Evolutionary conservation across 2,113 vertebrate genomes (phyloP).

Genomic region (Lamprotornis superbus): DNA sequence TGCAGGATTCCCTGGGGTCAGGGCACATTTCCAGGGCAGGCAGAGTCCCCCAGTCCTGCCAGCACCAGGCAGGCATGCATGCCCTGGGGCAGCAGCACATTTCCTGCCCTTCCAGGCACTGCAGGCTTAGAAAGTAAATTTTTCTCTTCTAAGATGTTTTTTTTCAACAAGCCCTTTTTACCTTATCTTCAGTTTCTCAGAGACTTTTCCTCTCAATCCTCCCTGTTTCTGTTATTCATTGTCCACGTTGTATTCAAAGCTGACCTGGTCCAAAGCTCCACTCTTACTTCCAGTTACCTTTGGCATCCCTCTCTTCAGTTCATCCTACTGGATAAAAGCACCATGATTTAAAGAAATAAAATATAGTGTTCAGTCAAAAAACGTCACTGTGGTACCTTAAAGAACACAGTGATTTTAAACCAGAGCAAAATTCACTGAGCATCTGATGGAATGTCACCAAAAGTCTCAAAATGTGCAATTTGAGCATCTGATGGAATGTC

Average conservation of each 20-base stretch:
- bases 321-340: not conserved
- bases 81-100: not conserved
- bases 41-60: not conserved
- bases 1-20: not conserved
- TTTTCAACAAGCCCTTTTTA: not conserved
- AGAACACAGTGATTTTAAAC: not conserved
- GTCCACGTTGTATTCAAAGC: accelerated
- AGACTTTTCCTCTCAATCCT: not conserved
- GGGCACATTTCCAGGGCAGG: not conserved
- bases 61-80: not conserved
- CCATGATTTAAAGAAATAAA: not conserved
- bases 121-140: not conserved
- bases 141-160: not conserved
- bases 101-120: constrained; percentile 25
- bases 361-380: accelerated
- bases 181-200: not conserved
- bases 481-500: not conserved
- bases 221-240: not conserved
- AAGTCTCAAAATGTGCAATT: not conserved
- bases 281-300: not conserved
- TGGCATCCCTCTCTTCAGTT: not conserved
- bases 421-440: not conserved
- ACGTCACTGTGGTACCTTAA: accelerated
- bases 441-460: not conserved
- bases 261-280: not conserved